These are phyloP conservation scores for Peromyscus eremicus DNA, from an alignment of 2,797 vertebrate genomes.

Conservation along the genomic window DNA sequence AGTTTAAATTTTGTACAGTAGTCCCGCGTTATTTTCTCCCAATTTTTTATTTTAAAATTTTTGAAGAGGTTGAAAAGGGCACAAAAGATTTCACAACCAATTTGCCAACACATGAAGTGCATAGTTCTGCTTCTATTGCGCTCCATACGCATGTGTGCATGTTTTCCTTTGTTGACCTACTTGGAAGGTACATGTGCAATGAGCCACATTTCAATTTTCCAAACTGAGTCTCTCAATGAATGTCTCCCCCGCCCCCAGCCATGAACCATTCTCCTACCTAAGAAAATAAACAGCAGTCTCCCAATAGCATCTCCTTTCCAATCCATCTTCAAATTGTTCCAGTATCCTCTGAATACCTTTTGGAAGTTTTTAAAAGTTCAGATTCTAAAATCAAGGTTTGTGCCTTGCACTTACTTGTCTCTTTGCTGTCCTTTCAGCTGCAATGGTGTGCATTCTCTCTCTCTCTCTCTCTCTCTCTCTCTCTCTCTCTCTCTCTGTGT, in stretches of 20 bases:
- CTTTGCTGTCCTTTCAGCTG: neutral
- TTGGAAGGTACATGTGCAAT: neutral
- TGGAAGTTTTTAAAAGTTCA: neutral
- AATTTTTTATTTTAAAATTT: slow-evolving; percentile 58
- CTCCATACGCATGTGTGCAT: neutral
- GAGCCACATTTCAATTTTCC: neutral
- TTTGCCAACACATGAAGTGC: neutral
- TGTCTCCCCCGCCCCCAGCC: neutral
- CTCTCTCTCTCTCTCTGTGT: neutral
- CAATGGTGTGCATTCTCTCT: neutral
- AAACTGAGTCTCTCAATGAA: slow-evolving; percentile 43
- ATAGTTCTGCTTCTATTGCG: slow-evolving; percentile 19
- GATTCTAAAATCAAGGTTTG: slow-evolving; percentile 47
- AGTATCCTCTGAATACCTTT: neutral
- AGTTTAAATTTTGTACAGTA: neutral
- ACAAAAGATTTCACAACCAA: slow-evolving; percentile 35
- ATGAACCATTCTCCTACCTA: slow-evolving; percentile 38
- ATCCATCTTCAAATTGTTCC: slow-evolving; percentile 10
- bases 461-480: neutral
- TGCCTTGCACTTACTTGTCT: neutral
- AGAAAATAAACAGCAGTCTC: slow-evolving; percentile 26
- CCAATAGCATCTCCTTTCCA: neutral
- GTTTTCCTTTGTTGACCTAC: slow-evolving; percentile 18
- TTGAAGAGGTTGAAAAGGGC: neutral
- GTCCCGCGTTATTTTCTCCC: neutral